Conservation (phyloP, 2,113 vertebrate species). For the Syngnathus scovelli region DNA sequence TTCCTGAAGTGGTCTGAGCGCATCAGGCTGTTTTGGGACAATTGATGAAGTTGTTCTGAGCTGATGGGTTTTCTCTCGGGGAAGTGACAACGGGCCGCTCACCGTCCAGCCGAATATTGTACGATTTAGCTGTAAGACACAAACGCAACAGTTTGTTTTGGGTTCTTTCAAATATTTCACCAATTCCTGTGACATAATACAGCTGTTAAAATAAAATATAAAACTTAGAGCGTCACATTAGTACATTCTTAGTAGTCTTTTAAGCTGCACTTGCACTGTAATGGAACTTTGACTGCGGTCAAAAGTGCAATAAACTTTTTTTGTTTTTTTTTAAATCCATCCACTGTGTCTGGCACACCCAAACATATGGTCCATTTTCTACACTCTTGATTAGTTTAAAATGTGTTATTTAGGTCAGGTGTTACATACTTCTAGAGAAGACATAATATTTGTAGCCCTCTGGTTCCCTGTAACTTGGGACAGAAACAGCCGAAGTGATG, state of each 20-base stretch:
- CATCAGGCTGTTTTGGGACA: conserved; percentile 68
- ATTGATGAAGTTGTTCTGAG: conserved; percentile 79
- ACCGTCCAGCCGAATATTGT: conserved; percentile 75
- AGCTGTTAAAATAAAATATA: background rate
- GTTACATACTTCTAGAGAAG: conserved; percentile 81
- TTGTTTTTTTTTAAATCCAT: conserved; percentile 21
- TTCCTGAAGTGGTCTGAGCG: background rate
- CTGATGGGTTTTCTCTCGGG: conserved; percentile 57
- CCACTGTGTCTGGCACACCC: conserved; percentile 14
- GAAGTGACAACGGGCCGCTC: conserved; percentile 62
- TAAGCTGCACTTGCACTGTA: background rate
- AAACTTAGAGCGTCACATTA: background rate
- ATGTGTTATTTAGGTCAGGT: background rate
- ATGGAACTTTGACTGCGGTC: conserved; percentile 10
- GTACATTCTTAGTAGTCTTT: background rate
- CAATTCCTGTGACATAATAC: background rate
- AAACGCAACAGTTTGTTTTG: background rate
- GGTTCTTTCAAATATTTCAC: background rate
- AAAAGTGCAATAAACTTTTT: background rate
- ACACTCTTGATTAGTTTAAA: conserved; percentile 12
- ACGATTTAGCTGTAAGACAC: conserved; percentile 76
- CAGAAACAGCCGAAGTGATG: conserved; percentile 79
- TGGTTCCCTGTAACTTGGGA: conserved; percentile 71
- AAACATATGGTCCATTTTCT: conserved; percentile 17
- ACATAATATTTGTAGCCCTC: conserved; percentile 85